Conservation (phyloP, 2,888 invertebrate genomes). For the Dendrolimus houi region DNA sequence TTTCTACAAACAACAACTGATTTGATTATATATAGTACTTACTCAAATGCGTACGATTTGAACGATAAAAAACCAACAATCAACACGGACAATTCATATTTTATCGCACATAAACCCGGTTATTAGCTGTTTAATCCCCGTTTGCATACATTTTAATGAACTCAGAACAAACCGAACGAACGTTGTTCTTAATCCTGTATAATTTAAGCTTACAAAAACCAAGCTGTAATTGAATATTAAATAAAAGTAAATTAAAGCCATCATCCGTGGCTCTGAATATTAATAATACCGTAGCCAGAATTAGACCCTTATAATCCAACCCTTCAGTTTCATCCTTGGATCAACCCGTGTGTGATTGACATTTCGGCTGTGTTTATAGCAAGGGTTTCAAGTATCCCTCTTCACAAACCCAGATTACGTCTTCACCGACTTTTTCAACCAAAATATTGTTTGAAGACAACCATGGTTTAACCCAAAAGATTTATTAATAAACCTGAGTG, state of each 20-base stretch:
- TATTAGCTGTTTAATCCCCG: slow-evolving; percentile 18
- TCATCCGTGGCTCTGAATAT: slow-evolving; percentile 52
- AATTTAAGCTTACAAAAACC: slow-evolving; percentile 28
- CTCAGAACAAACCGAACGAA: slow-evolving; percentile 11
- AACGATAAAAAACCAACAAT: not conserved
- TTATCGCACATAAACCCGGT: slow-evolving; percentile 16
- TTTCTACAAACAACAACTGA: too few relatives aligned
- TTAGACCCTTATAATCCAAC: slow-evolving; percentile 71
- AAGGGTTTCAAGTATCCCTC: slow-evolving; percentile 31
- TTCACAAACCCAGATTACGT: slow-evolving; percentile 39
- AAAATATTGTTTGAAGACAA: slow-evolving; percentile 17
- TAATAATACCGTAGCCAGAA: slow-evolving; percentile 60
- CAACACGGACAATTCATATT: not conserved
- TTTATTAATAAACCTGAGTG: not conserved
- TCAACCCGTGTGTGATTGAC: slow-evolving; percentile 62
- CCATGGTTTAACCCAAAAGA: slow-evolving; percentile 6
- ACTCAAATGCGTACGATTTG: too few relatives aligned
- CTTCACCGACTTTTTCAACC: slow-evolving; percentile 21
- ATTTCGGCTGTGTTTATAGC: slow-evolving; percentile 52
- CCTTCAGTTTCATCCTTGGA: slow-evolving; percentile 58
- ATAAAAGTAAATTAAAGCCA: slow-evolving; percentile 55
- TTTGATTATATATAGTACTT: too few relatives aligned
- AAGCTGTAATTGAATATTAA: slow-evolving; percentile 47
- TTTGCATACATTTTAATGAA: slow-evolving; percentile 13
- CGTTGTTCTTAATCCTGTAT: slow-evolving; percentile 17